These are phyloP conservation scores for Neodontobutis hainanensis DNA, from an alignment of 2,113 vertebrate species.

Conservation along the genomic window DNA sequence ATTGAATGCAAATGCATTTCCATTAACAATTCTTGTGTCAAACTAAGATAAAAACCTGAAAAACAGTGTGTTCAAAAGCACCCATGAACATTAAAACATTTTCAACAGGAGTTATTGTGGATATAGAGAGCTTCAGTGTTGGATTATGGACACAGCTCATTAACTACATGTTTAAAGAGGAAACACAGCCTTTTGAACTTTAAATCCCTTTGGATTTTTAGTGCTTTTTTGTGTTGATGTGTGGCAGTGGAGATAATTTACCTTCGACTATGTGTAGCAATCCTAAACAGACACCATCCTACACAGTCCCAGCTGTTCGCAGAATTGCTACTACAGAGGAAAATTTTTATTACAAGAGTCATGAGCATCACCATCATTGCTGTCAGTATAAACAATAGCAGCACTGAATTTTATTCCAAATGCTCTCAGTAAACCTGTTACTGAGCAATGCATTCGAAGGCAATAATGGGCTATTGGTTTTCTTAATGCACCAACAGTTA, in stretches of 20 bases:
- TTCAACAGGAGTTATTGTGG: too few relatives aligned
- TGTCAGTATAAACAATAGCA: not conserved
- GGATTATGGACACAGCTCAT: not conserved
- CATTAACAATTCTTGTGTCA: slow-evolving; percentile 33
- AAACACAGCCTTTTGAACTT: slow-evolving; percentile 5
- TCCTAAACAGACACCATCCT: slow-evolving; percentile 37
- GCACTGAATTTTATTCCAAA: not conserved
- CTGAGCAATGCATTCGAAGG: not conserved
- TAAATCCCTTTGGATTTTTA: slow-evolving; percentile 8
- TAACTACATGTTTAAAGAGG: not conserved
- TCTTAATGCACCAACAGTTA: not conserved
- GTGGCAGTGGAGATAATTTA: slow-evolving; percentile 25
- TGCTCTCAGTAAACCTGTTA: not conserved
- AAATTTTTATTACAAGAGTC: not conserved
- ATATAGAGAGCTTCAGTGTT: not conserved
- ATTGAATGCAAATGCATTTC: slow-evolving; percentile 33
- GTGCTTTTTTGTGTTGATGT: slow-evolving; percentile 22
- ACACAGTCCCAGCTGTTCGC: slow-evolving; percentile 28
- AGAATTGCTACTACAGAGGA: slow-evolving; percentile 4
- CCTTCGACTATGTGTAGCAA: slow-evolving; percentile 30
- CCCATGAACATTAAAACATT: slow-evolving; percentile 14
- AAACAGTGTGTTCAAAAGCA: too few relatives aligned
- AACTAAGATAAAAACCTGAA: slow-evolving; percentile 1
- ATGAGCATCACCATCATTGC: not conserved
- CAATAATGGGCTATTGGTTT: not conserved